Conservation (phyloP, 2,888 invertebrate species). For the Dendrolimus pini region DNA sequence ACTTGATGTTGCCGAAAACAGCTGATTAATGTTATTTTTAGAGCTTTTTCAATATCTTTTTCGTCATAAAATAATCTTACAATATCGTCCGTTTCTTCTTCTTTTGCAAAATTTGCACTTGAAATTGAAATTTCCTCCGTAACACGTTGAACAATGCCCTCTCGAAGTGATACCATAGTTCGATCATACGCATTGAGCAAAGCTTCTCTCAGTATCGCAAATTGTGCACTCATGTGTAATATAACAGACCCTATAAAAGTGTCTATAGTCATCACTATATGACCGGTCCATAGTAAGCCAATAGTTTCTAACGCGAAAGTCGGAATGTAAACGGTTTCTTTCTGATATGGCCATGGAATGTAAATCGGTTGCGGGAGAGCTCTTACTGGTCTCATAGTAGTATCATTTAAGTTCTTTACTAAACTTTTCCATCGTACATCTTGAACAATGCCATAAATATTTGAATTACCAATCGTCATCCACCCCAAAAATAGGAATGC, state of each 20-base stretch:
- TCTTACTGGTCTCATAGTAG: conserved; percentile 35
- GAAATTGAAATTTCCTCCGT: conserved; percentile 12
- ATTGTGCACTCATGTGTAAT: conserved; percentile 63
- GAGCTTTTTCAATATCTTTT: conserved; percentile 42
- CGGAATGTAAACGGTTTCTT: conserved; percentile 43
- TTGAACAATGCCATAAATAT: conserved; percentile 52
- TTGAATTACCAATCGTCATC: conserved; percentile 59
- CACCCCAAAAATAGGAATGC: conserved; percentile 62
- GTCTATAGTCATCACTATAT: conserved; percentile 65
- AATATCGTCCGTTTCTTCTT: conserved; percentile 33
- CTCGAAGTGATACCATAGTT: conserved; percentile 35
- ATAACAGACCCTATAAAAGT: conserved; percentile 64
- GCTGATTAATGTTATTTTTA: conserved; percentile 39
- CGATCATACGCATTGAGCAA: conserved; percentile 52
- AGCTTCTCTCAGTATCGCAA: conserved; percentile 52
- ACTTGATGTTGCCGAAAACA: conserved; percentile 63
- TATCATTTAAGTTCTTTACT: conserved; percentile 39
- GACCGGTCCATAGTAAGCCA: conserved; percentile 65
- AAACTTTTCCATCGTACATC: conserved; percentile 54
- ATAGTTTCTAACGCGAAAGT: conserved; percentile 57
- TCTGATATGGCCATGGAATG: conserved; percentile 65
- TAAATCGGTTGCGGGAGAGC: conserved; percentile 62
- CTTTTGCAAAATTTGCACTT: conserved; percentile 8
- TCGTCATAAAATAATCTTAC: conserved; percentile 34
- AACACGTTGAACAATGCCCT: conserved; percentile 20